Evolutionary conservation across 2,888 invertebrate species (phyloP), one percentile per base, ranked within the genome.

Genomic region (Salpingus planirostris): DNA sequence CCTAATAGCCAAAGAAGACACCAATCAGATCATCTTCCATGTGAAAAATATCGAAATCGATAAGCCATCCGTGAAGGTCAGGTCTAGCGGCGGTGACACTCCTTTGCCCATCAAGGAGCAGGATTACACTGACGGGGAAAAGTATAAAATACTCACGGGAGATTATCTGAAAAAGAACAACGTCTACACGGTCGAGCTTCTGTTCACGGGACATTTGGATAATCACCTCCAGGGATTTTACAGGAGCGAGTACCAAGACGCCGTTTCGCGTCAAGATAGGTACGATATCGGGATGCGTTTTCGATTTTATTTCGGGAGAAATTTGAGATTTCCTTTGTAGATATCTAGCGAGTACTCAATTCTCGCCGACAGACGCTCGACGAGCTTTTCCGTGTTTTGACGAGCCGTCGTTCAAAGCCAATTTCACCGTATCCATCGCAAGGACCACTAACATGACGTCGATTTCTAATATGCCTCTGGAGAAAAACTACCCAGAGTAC

Each of bases 311-410:
- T 18, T 18, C 18, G 6, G 6, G 18, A 18, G 8, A 18, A 7
- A 18, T 18, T 18, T 18, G 18, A 18, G 8, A 18, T 7, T 18
- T 18, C 8, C 6, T 18, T 18, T 23, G 5, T 11, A 87, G 86
- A 56, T 80, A 78, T 77, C 70, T 87, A 61, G 80, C 73, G 1
- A 76, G 80, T 3, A 88, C 87, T 0, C 87, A 88, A 52, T 86
- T 88, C 54, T 81, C 88, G 40, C 77, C 85, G 0, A 79, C 78
- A 1, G 78, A 83, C 50, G 87, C 87, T 0, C 72, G 87, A 22
- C 71, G 78, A 50, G 88, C 85, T 0, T 90, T 90, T 56, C 90
- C 90, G 3, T 89, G 89, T 58, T 86, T 87, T 52, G 91, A 91
- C 52, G 88, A 90, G 45, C 90, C 90, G 2, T 70, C 72, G 10